These are phyloP conservation scores for Percopsis omiscomaycus DNA, from an alignment of 2,797 vertebrate genomes.

Conservation along the genomic window DNA sequence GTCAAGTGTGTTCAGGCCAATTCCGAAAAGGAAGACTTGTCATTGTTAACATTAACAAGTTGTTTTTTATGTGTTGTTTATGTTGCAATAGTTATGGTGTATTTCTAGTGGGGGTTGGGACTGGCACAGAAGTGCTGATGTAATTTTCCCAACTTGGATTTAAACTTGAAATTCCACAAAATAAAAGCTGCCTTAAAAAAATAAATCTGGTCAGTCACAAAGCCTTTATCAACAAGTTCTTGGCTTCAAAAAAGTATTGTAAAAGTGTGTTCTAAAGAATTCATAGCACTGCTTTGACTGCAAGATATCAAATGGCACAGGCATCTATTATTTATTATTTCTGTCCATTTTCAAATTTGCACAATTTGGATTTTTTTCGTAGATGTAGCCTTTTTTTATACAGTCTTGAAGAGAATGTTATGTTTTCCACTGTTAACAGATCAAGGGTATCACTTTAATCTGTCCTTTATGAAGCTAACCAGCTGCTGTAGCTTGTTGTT, in stretches of 20 bases:
- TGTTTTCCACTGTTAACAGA: conserved; percentile 16
- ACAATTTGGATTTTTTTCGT: neutral
- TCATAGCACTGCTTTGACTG: conserved; percentile 10
- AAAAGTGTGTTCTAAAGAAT: conserved; percentile 18
- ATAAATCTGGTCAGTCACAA: neutral
- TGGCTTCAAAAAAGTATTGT: conserved; percentile 4
- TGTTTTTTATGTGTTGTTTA: no score
- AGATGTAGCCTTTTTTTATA: neutral
- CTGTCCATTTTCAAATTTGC: conserved; percentile 9
- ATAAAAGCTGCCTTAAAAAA: neutral
- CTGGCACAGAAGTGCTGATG: no score
- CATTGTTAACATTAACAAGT: no score
- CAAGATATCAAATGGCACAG: conserved; percentile 17
- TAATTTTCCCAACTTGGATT: no score
- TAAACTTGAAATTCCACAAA: neutral
- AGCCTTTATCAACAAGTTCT: neutral
- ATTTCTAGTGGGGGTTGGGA: no score
- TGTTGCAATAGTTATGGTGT: no score
- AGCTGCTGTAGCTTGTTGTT: conserved; percentile 46
- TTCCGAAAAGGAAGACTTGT: no score
- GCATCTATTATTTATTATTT: conserved; percentile 19
- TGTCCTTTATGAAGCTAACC: conserved; percentile 35
- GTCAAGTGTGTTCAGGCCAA: no score
- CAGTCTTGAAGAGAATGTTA: conserved; percentile 5
- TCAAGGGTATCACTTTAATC: conserved; percentile 37